A percentile compares a stretch with the other conserved stretches of the same genome.
Conservation (phyloP, 2,113 vertebrate genomes). For the Hippopotamus amphibius region DNA sequence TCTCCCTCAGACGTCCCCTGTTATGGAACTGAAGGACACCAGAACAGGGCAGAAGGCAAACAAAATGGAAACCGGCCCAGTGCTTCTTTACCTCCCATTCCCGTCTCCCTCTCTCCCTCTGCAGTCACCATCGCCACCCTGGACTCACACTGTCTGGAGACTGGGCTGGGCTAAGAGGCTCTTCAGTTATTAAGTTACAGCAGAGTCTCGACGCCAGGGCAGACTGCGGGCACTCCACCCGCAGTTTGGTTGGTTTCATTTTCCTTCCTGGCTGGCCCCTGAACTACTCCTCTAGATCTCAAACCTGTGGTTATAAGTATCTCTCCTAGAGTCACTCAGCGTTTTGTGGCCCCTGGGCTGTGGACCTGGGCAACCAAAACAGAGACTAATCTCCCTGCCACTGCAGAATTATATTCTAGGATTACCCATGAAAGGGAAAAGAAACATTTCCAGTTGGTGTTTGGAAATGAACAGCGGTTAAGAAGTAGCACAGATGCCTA, state of each 20-base stretch:
- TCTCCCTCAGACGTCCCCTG: background rate
- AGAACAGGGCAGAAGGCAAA: background rate
- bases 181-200: background rate
- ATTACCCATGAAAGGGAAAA: background rate
- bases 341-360: background rate
- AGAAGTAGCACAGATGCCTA: background rate
- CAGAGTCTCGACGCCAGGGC: background rate
- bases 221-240: fast-evolving
- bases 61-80: background rate
- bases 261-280: background rate
- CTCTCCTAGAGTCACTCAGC: background rate
- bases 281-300: conserved; percentile 14
- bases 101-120: background rate
- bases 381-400: background rate
- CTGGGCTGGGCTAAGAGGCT: background rate
- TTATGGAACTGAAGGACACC: background rate
- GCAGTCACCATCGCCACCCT: background rate
- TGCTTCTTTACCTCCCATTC: background rate
- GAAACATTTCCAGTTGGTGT: background rate
- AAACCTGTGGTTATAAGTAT: background rate
- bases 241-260: background rate
- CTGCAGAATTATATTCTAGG: background rate
- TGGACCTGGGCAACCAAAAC: background rate
- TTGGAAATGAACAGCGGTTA: conserved; percentile 13
- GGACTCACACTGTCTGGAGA: background rate